Conservation (phyloP, 2,888 invertebrate genomes). For the Tupiocoris notatus region DNA sequence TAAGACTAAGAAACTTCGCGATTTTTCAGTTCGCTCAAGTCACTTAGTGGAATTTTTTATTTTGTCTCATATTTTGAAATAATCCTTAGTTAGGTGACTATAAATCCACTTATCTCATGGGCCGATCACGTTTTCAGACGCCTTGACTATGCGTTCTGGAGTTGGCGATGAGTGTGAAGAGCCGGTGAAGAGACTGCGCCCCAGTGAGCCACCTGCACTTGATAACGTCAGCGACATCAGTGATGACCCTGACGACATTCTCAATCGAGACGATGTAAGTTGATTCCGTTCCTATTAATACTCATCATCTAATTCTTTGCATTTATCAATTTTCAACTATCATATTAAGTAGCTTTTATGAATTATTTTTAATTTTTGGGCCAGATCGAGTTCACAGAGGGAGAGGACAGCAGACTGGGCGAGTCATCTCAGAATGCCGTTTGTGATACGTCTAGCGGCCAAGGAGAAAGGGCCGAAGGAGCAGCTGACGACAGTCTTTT, state of each 20-base stretch:
- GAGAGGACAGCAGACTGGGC: constrained; percentile 33
- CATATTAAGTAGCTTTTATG: no score
- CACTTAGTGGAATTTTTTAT: no score
- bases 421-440: constrained; percentile 17
- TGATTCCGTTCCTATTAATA: no score
- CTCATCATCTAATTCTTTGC: no score
- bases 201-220: constrained; percentile 49
- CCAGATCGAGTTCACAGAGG: constrained; percentile 30
- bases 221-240: constrained; percentile 81
- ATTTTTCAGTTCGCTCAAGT: no score
- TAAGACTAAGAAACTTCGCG: no score
- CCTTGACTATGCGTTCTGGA: not conserved
- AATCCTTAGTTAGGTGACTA: no score
- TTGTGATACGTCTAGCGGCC: constrained; percentile 24
- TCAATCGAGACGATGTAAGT: constrained; percentile 70
- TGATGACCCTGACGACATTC: constrained; percentile 83
- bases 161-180: constrained; percentile 19
- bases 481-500: constrained; percentile 22
- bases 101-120: no score
- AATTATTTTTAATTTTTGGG: no score
- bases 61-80: not conserved
- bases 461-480: constrained; percentile 16
- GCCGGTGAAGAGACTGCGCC: constrained; percentile 54
- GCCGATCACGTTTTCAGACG: constrained; percentile 10
- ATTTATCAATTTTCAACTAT: no score